These are phyloP conservation scores for Rhinopomastus cyanomelas DNA, from an alignment of 2,113 vertebrate species.

Conservation along the genomic window DNA sequence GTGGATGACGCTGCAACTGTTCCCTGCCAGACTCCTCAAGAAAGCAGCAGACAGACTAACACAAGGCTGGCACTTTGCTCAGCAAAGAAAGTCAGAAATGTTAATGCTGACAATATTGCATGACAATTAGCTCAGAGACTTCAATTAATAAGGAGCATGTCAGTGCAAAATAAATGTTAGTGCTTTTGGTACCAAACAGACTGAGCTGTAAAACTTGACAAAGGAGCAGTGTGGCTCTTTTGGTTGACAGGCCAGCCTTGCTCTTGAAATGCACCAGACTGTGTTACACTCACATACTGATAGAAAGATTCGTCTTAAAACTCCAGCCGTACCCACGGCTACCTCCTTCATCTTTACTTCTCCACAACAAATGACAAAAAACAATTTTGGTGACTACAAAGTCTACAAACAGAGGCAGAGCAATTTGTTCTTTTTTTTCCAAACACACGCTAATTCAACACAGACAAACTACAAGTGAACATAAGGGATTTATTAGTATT, in stretches of 20 bases:
- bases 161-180: neutral
- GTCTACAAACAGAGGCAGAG: neutral
- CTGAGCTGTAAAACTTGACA: neutral
- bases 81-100: neutral
- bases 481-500: neutral
- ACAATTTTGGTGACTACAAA: neutral
- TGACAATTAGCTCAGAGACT: neutral
- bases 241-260: fast-evolving
- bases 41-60: neutral
- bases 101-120: neutral
- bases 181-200: neutral
- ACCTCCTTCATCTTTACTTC: neutral
- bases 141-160: neutral
- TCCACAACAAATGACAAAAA: neutral
- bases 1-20: neutral
- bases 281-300: neutral
- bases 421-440: fast-evolving
- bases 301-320: neutral
- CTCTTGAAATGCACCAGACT: neutral
- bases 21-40: neutral
- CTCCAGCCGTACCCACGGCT: neutral
- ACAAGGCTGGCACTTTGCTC: neutral
- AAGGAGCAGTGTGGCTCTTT: neutral
- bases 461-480: neutral
- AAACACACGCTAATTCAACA: neutral